These are phyloP conservation scores for Acrocera orbiculus DNA, from an alignment of 2,888 invertebrate species.

Conservation along the genomic window DNA sequence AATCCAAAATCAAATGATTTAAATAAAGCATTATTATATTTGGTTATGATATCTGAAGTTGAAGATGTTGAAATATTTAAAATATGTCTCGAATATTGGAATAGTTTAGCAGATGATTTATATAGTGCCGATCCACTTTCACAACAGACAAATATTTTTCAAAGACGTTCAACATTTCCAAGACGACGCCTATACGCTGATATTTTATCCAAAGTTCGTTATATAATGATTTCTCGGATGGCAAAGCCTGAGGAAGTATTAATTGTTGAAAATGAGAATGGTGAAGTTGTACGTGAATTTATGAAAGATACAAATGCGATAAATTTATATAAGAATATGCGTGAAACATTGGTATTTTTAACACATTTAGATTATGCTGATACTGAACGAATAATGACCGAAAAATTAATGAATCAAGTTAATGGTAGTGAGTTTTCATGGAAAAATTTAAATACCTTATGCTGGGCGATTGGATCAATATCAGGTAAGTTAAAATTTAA, in stretches of 20 bases:
- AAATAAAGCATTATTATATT: constrained; percentile 68
- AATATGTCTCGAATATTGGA: constrained; percentile 99
- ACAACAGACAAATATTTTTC: constrained; percentile 23
- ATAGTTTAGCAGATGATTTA: constrained; percentile 75
- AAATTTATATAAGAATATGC: constrained; percentile 98
- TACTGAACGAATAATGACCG: constrained; percentile 97
- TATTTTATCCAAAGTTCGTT: constrained; percentile 72
- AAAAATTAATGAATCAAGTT: constrained; percentile 94
- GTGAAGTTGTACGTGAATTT: constrained; percentile 96
- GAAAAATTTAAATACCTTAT: constrained; percentile 98
- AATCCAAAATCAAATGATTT: constrained; percentile 61
- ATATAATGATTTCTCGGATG: constrained; percentile 99
- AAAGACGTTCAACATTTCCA: constrained; percentile 28
- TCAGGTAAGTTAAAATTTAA: constrained; percentile 42
- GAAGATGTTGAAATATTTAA: constrained; percentile 99
- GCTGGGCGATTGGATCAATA: constrained; percentile 99
- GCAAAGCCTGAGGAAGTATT: constrained; percentile 99
- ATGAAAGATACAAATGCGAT: constrained; percentile 99
- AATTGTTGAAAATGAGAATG: constrained; percentile 99
- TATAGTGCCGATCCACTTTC: constrained; percentile 71
- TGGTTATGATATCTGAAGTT: constrained; percentile 88
- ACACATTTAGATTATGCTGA: constrained; percentile 97
- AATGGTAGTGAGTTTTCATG: constrained; percentile 98
- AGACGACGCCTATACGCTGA: constrained; percentile 60
- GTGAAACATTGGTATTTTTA: constrained; percentile 91